Evolutionary conservation across 2,888 invertebrate genomes (phyloP), one percentile per base, ranked within the genome.

Genomic region (Cheilosia urbana): DNA sequence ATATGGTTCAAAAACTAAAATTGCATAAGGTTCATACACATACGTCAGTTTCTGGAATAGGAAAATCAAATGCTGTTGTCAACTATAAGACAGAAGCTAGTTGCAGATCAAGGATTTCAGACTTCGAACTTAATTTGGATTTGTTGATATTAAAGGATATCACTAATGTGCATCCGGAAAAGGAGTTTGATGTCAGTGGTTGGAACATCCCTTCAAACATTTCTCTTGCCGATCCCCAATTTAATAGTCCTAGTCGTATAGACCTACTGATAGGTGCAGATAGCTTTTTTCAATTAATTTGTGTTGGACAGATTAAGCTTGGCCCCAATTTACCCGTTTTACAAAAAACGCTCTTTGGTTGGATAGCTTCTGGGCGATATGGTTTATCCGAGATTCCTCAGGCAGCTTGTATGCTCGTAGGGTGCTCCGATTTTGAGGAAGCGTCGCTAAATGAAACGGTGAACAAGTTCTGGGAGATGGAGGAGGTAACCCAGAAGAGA

Each of bases 251-350:
- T 6, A 42, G 40, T 42, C 42, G 24, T 15, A 60, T 60, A 24
- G 60, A 60, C 40, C 40, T 42, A 13, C 15, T 45, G 4, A 45
- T 45, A 45, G 45, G 45, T 6, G 45, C 45, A 17, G 45, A 45
- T 1, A 45, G 45, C n/a, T 60, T 42, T 24, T 60, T 60, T n/a
- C 40, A 24, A n/a, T n/a, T 42, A 1, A 40, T 60, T 24, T 42
- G 60, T 60, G 2, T 62, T 15, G 45, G 45, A 6, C 60, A 62
- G 24, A 62, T 42, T 9, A 45, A 40, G 42, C 60, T 62, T 42
- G 24, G 15, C 1, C 60, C 3, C 21, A 24, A 62, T 15, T n/a
- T 60, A 17, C 27, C 60, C n/a, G n/a, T n/a, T n/a, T n/a, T n/a
- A n/a, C n/a, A n/a, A n/a, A n/a, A n/a, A n/a, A n/a, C n/a, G n/a